Percentiles rank a stretch among this genome's conserved stretches.
phyloP scores from a whole-genome alignment of 2,888 invertebrate species.

The Ernsta delagoae region DNA sequence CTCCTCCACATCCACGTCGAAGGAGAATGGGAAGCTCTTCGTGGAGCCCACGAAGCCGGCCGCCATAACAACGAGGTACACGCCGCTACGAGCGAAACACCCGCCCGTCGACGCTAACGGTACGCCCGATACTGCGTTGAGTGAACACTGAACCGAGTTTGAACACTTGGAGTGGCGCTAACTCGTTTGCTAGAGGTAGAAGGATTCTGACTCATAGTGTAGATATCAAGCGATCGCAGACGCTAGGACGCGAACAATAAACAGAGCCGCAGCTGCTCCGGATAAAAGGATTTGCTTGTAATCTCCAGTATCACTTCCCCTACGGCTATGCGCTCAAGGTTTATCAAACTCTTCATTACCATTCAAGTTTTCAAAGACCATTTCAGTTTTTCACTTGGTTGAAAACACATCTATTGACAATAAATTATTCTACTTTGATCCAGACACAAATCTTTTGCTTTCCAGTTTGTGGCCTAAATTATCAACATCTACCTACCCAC shows the following conservation, averaged over 20 bases:
- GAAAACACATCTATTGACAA: no score
- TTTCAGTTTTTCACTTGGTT: no score
- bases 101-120: constrained; percentile 20
- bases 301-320: neutral
- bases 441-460: no score
- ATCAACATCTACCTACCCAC: no score
- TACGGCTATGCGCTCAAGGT: neutral
- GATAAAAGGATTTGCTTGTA: neutral
- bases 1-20: constrained; percentile 77
- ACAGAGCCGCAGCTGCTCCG: neutral
- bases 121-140: constrained; percentile 32
- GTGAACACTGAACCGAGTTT: no score
- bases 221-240: constrained; percentile 6
- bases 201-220: constrained; percentile 27
- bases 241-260: neutral
- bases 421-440: no score
- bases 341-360: neutral
- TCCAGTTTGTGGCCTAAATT: no score
- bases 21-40: constrained; percentile 79
- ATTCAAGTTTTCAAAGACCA: neutral
- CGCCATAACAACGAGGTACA: constrained; percentile 57
- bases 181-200: constrained; percentile 28
- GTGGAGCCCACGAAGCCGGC: constrained; percentile 78
- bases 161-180: constrained; percentile 7
- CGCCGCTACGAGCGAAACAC: no score